Base-by-base conservation (phyloP, 2,797 vertebrate genomes). In the Buphagus erythrorhynchus region DNA sequence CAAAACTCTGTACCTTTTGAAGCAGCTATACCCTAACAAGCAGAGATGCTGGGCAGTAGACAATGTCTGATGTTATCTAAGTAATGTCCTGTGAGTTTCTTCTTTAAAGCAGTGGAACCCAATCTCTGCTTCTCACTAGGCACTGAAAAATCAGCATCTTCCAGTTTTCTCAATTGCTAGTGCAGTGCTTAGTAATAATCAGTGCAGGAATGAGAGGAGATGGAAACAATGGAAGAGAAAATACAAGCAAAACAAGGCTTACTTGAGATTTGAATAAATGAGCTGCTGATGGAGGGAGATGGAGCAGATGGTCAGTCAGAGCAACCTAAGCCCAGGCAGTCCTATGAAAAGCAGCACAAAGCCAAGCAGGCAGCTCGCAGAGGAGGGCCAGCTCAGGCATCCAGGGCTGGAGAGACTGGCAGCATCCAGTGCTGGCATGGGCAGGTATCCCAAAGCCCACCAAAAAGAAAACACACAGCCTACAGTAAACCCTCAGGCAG, bases 201-300 rank as follows among this genome's bases (percentile, higher is more conserved):
- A 68, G 22, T 11, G 11, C 16, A 86, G 38, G 48, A 40, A 91
- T 38, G 57, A 89, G 59, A 90, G 38, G 10, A 72, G 40, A 55
- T 85, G 55, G 63, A 83, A 90, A 92, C 36, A 84, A 36, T 33
- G n/a, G 51, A 90, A 86, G 26, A 83, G 14, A 84, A 95, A 66
- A 36, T 81, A 63, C 45, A 78, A 81, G 49, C 35, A 84, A 91
- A 95, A 71, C 36, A 91, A 73, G 36, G 19, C 22, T 86, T 73
- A 68, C 33, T 90, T 88, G 61, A 78, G 57, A 63, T 74, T 74
- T 57, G 51, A 93, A 96, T 88, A 97, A 95, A 97, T 91, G 31
- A 77, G n/a, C 81, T 76, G 40, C 68, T 10, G 4, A 45, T 54
- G 59, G 73, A 95, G 48, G n/a, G 15, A 75, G 73, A 81, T 48